Evolutionary conservation across 2,888 invertebrate species (phyloP), one percentile per base, ranked within the genome.

Genomic region (Spodoptera littoralis): DNA sequence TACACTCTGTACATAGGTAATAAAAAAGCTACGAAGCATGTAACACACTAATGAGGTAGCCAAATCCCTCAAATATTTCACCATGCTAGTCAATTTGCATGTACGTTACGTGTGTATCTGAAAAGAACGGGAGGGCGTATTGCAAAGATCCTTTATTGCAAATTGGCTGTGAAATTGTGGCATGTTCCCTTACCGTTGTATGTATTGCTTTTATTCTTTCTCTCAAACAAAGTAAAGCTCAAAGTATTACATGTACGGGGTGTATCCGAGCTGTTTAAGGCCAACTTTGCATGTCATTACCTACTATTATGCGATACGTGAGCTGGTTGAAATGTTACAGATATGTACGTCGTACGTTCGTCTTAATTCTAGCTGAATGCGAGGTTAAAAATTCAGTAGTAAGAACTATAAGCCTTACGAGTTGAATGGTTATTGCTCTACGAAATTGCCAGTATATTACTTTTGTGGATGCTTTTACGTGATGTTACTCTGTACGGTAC

Each of bases 91-190:
- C 71, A 79, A 79, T 77, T 77, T 76, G 76, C 71, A 63, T 68
- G 63, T 62, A 78, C 36, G 36, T 36, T 36, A 36, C 36, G 36
- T 36, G 36, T 76, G 73, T 60, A 65, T 67, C 59, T 60, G 44
- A 50, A 68, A 61, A 55, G 65, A 59, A 76, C 63, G 47, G 61
- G 59, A 67, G 63, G 53, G 71, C 71, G 60, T 65, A 63, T 64
- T 57, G 68, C 68, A 68, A 77, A 77, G 76, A 79, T 73, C 79
- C 68, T 76, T 77, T 79, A 77, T 69, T 76, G 77, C 76, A 77
- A 77, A 77, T 77, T 79, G 79, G 76, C 77, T 77, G 77, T 76
- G 76, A 77, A 76, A 77, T 77, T 79, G 77, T 78, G 66, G 70
- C 62, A 45, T 76, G 65, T 69, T 64, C 73, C 67, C 63, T 62